Base-by-base conservation (phyloP, 2,797 vertebrate genomes). In the Anguilla megastoma region DNA sequence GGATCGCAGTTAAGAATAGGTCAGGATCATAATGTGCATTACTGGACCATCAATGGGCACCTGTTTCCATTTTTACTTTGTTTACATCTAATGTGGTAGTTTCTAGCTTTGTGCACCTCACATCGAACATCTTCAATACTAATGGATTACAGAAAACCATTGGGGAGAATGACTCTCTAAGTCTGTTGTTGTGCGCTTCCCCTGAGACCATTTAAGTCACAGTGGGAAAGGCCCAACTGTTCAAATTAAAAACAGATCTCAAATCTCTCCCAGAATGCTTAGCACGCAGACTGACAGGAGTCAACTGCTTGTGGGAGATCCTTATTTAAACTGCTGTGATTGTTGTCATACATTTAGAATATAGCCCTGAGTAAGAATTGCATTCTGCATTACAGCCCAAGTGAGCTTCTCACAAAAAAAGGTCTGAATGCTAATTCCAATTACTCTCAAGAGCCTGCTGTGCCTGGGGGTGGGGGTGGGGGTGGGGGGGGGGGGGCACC, bases 331-430 rank as follows among this genome's bases (percentile, higher is more conserved):
- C 74, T 21, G 74, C 33, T 8, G 33, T 16, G 12, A 4, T 45
- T 79, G 74, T 21, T 79, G 74, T 79, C 14, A 79, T 41, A 33
- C 27, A 71, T 71, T 27, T 71, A 71, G 74, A 79, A 79, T 76
- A 14, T 36, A 76, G 33, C 71, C 71, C 2, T 76, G 71, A 76
- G 36, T 76, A 36, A 76, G 36, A 36, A 27, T 12, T 36, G 33
- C 14, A 6, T 14, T 36, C 71, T 14, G 71, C 27, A 18, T 76
- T 69, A n/a, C 63, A 69, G 71, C 71, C 10, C 1, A 33, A 33
- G 33, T 69, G 1, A 36, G 33, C 33, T 36, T 76, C 14, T 3
- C 30, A 36, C 33, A 76, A 76, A n/a, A 76, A 76, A 36, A 76
- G 2, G 27, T 0, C 33, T 76, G 24, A 69, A 69, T 69, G 63